Evolutionary conservation across 2,113 vertebrate genomes (phyloP), one percentile per base, ranked within the genome.

Genomic region (Paramormyrops kingsleyae): DNA sequence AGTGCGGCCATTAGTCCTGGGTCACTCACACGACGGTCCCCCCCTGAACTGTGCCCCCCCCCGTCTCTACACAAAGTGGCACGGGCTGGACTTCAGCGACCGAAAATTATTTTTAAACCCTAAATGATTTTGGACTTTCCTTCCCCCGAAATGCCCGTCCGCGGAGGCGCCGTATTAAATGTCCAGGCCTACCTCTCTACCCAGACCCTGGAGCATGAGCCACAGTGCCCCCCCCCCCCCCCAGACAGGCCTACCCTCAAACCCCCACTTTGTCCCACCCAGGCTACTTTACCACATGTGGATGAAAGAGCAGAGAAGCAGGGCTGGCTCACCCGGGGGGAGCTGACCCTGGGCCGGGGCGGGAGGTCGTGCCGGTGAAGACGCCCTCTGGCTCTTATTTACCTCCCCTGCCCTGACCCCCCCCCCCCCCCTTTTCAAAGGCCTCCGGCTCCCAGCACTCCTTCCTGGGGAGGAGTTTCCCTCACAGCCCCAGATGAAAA

Each of bases 381-480:
- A 95, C 93, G 91, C 94, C 96, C 96, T 91, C 93, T 95, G 92
- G 95, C 94, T 96, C 96, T 96, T 96, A 95, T 96, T 96, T 96
- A 96, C 95, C 94, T 93, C 94, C 92, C 91, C 95, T 91, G 90
- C 91, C 91, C 74, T 80, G 35, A 85, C 21, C 88, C 52, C 42
- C 89, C 21, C 88, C 52, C 42, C 89, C 93, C 95, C 96, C 96
- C 90, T 95, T 96, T 96, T 95, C 96, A 96, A 96, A 97, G 96
- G 93, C 92, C 93, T 92, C 91, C 92, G 92, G 92, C 92, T 92
- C 95, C 92, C 95, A 94, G 94, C 93, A 94, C 94, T 94, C 95
- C 94, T 96, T 97, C 96, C 97, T 97, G 96, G 96, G 96, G 96
- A 96, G 56, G 97, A 94, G 94, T 95, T 94, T 97, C 96, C 95